Percentiles rank a stretch among this genome's conserved stretches.
Evolutionary conservation across 2,888 invertebrate genomes (phyloP).

Genomic region (Nemotelus nigrinus): DNA sequence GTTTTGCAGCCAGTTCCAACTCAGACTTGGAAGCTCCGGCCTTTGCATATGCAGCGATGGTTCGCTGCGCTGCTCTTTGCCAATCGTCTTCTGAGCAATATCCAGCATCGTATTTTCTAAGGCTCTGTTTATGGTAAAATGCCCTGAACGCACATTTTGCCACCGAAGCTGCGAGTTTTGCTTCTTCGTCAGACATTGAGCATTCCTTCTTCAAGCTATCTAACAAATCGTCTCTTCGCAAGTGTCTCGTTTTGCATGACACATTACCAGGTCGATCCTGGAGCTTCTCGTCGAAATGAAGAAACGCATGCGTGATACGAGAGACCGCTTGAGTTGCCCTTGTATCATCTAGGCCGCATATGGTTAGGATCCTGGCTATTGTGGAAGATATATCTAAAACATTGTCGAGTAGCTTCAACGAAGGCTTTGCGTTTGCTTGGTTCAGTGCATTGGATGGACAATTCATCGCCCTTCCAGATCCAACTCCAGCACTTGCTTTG

Average conservation of each 20-base stretch:
- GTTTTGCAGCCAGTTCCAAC: conserved; percentile 1
- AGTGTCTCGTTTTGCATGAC: conserved; percentile 12
- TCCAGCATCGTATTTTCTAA: conserved; percentile 6
- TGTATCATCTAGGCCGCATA: conserved; percentile 1
- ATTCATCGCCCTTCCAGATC: too few relatives aligned
- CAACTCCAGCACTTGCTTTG: too few relatives aligned
- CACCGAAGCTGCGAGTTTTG: conserved; percentile 10
- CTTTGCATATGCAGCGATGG: conserved; percentile 11
- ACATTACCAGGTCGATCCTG: background rate
- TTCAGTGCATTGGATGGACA: too few relatives aligned
- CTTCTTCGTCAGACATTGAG: conserved; percentile 18
- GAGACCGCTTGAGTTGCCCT: conserved; percentile 16
- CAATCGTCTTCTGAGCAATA: conserved; percentile 9
- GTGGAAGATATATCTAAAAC: conserved; percentile 24
- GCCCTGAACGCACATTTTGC: conserved; percentile 27
- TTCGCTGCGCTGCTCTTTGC: background rate
- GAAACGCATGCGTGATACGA: conserved; percentile 21
- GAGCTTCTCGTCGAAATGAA: conserved; percentile 25
- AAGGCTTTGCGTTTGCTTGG: too few relatives aligned
- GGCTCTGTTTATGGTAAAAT: conserved; percentile 31
- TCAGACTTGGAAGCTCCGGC: conserved; percentile 19
- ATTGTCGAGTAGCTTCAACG: conserved; percentile 12
- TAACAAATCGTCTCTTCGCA: conserved; percentile 10
- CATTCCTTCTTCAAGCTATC: background rate
- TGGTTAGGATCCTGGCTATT: conserved; percentile 27